Evolutionary conservation across 2,888 invertebrate genomes (phyloP), one percentile per base, ranked within the genome.

Genomic region (Poecilobothrus nobilitatus): DNA sequence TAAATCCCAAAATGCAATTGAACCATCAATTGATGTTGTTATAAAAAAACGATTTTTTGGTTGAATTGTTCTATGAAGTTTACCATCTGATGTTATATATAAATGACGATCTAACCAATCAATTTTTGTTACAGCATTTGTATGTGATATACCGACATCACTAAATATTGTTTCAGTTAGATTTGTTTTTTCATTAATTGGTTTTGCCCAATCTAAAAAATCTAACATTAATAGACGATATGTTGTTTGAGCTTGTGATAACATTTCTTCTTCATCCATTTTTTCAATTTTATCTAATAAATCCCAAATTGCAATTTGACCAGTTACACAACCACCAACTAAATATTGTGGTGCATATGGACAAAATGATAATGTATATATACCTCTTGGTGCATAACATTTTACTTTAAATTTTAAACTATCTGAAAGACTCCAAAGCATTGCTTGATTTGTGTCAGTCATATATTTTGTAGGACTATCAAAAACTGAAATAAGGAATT

Each of bases 341-440:
- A 92, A 77, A 66, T 91, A 77, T 76, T 89, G 89, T 71, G 87
- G 87, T 75, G 91, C 83, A 71, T 86, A 86, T 0, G 90, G 89
- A 75, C 90, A 91, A 78, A 89, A 89, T 0, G 88, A 85, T 12
- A 91, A 78, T 0, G 83, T 79, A 44, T 86, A 86, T 0, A 91
- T 86, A 80, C 90, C 89, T 63, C 89, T 83, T 0, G 88, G 86
- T 5, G 88, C 83, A 76, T 90, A 86, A 68, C 92, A 84, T 73
- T 87, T 86, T 63, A 92, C 79, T 80, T 89, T 91, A 22, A 90
- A 90, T 34, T 85, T 81, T 3, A 92, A 80, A 68, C 86, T 87
- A 73, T 92, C 91, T 37, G 84, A 83, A 71, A 91, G 89, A 73
- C 90, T 89, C 91, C 92, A 92, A 73, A 91, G 84, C 71, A 91